These are phyloP conservation scores for Nomada ferruginata DNA, from an alignment of 2,888 invertebrate species.

Conservation along the genomic window DNA sequence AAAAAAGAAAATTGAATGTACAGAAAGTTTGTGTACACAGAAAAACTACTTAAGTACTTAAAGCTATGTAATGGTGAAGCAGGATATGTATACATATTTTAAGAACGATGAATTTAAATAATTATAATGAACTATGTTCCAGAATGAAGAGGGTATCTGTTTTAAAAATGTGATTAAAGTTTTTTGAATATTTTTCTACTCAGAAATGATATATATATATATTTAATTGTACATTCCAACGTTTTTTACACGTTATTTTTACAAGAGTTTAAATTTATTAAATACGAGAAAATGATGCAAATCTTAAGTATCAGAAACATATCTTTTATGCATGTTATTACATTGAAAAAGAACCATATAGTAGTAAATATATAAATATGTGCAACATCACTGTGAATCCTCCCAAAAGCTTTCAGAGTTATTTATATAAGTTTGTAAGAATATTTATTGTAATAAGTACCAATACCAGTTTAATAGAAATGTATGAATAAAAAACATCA, in stretches of 20 bases:
- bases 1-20: not conserved
- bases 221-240: slow-evolving; percentile 40
- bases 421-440: slow-evolving; percentile 16
- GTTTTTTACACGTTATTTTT: slow-evolving; percentile 40
- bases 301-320: slow-evolving; percentile 24
- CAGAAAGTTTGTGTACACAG: slow-evolving; percentile 4
- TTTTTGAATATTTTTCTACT: slow-evolving; percentile 32
- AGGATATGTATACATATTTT: slow-evolving; percentile 12
- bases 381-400: slow-evolving; percentile 12
- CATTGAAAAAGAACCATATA: slow-evolving; percentile 5
- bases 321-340: slow-evolving; percentile 20
- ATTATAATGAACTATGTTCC: slow-evolving; percentile 26
- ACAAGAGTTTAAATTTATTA: slow-evolving; percentile 28
- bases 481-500: slow-evolving; percentile 17
- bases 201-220: not conserved
- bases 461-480: not conserved
- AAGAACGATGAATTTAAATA: slow-evolving; percentile 19
- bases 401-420: slow-evolving; percentile 20
- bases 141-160: slow-evolving; percentile 7
- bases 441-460: slow-evolving; percentile 22
- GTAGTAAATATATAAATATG: slow-evolving; percentile 15
- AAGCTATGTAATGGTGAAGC: slow-evolving; percentile 9
- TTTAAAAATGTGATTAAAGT: slow-evolving; percentile 27
- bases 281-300: slow-evolving; percentile 17
- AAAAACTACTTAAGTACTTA: slow-evolving; percentile 20